Evolutionary conservation across 2,888 invertebrate genomes (phyloP), one percentile per base, ranked within the genome.

Genomic region (Heliconius erato): DNA sequence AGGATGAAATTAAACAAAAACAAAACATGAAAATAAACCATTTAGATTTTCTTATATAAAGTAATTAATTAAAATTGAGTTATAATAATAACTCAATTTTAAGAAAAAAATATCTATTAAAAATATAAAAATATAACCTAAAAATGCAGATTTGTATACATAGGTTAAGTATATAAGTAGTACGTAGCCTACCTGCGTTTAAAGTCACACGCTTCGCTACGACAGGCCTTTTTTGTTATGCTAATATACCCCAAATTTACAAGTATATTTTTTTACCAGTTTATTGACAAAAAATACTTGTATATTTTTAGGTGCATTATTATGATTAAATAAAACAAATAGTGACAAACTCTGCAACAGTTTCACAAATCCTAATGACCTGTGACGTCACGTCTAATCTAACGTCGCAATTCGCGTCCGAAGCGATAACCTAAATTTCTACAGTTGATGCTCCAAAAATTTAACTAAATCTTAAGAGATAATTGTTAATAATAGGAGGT

Each of bases 351-450:
- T 80, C 86, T 88, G 86, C 88, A 84, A 83, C 67, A 79, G 67
- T 83, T 79, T 84, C 72, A 74, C 74, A 83, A 79, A 83, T 84
- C 82, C 83, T 82, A 85, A 85, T 82, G 89, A 86, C 87, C 87
- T 85, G 89, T 93, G 92, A 94, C 94, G 94, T 94, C 91, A 91
- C 86, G 84, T 86, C 89, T 88, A 91, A 91, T 88, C 89, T 89
- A 84, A 91, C 90, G 89, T 91, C 92, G 91, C 92, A 92, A 87
- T 90, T 90, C 90, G 88, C 88, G 88, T 92, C 92, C 92, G 92
- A 92, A 87, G 82, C 87, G 95, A 95, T 95, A 95, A 92, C 95
- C 95, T 88, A 94, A 90, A 93, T 93, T 88, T 92, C 78, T 79
- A 65, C 79, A 79, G 26, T 79, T 69, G 91, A 76, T 91, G 92